phyloP scores from a whole-genome alignment of 2,888 invertebrate species.

The Dysmachus trigonus region DNA sequence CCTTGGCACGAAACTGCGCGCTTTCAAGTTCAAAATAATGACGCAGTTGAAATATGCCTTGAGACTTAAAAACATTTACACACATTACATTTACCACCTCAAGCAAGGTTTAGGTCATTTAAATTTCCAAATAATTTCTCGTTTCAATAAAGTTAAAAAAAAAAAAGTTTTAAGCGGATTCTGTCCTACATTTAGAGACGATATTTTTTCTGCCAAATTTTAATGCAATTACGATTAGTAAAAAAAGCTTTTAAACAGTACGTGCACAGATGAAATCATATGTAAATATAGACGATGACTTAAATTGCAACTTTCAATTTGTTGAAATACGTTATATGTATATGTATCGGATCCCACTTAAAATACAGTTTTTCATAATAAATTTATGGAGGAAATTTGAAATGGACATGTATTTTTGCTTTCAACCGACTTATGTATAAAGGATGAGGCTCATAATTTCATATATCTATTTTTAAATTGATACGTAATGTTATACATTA shows the following conservation, averaged over 20 bases:
- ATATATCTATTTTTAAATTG: neutral
- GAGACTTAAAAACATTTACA: neutral
- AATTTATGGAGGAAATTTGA: neutral
- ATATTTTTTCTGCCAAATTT: neutral
- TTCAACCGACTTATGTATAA: neutral
- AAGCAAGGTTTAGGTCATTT: neutral
- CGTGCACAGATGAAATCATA: neutral
- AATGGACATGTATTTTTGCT: neutral
- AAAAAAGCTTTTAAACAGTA: neutral
- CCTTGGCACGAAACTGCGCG: slow-evolving; percentile 3
- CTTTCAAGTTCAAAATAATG: slow-evolving; percentile 17
- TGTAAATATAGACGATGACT: neutral
- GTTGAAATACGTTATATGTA: neutral
- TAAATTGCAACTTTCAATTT: neutral
- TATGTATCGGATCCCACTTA: too few species aligned
- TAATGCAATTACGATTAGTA: neutral
- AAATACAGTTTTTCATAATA: neutral
- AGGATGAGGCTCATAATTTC: neutral
- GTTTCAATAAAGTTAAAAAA: neutral
- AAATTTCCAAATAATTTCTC: neutral
- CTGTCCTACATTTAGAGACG: neutral
- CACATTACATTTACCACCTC: neutral
- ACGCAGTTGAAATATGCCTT: neutral
- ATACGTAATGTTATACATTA: too few species aligned
- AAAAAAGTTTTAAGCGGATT: neutral